Base-by-base conservation (phyloP, 2,888 invertebrate genomes). In the Campoplex capitator region DNA sequence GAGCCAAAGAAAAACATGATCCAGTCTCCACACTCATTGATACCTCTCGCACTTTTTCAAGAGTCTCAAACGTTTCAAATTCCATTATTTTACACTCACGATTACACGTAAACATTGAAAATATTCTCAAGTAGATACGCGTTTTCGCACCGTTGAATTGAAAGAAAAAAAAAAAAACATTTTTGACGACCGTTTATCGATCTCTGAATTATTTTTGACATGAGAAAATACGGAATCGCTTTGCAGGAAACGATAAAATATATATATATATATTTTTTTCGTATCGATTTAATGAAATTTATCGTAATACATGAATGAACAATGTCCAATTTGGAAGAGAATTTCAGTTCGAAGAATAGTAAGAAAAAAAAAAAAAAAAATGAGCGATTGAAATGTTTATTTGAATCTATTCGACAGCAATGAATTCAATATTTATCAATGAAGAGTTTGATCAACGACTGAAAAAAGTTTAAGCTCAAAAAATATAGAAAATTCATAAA, bases 1-100 rank as follows among this genome's bases (percentile, higher is more conserved):
- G 56, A 58, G 23, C 51, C 54, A 73, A 73, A 56, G 45, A 58
- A 74, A 35, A 28, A 42, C 7, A 28, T 23, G n/a, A 74, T 74
- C 16, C 56, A 74, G 23, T 23, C 54, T 73, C 51, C 35, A 35
- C 35, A 35, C 51, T 74, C 23, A 56, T 56, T 42, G 56, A 38
- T 56, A 58, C 23, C 28, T 58, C 28, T 58, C 73, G 54, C 13
- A 56, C 74, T 56, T 56, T 1, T 35, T 28, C 23, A 74, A 74
- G n/a, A 74, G 42, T 28, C 56, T 73, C 73, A 38, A 54, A 54
- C 32, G 54, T n/a, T 35, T 35, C 54, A 38, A 35, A 2, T 73
- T 18, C 35, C n/a, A 35, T 51, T 28, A 28, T 51, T 11, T 8
- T n/a, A 35, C 54, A 73, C 73, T 38, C 73, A 54, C 51, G n/a